Conservation (phyloP, 2,888 invertebrate genomes). For the Cerastoderma edule region DNA sequence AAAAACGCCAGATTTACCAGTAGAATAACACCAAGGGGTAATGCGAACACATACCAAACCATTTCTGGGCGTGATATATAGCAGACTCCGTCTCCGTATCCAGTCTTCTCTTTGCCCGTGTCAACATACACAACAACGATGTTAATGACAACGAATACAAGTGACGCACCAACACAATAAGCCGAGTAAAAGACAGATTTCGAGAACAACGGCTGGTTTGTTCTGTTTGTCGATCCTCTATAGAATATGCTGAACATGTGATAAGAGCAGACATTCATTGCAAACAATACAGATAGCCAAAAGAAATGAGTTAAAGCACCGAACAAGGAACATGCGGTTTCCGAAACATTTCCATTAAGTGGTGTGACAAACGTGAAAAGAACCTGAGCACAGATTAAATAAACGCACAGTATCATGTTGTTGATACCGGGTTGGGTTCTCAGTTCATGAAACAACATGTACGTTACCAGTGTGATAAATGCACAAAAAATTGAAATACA, state of each 20-base stretch:
- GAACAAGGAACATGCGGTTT: slow-evolving; percentile 27
- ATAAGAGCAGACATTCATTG: slow-evolving; percentile 52
- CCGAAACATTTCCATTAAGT: slow-evolving; percentile 17
- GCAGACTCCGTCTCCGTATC: slow-evolving; percentile 45
- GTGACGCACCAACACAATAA: slow-evolving; percentile 32
- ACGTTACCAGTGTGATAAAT: slow-evolving; percentile 36
- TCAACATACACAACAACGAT: background rate
- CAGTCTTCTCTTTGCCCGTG: slow-evolving; percentile 26
- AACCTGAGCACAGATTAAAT: slow-evolving; percentile 40
- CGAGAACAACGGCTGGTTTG: background rate
- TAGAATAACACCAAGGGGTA: slow-evolving; percentile 35
- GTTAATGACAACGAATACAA: slow-evolving; percentile 32
- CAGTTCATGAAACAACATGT: slow-evolving; percentile 37
- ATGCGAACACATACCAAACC: slow-evolving; percentile 42
- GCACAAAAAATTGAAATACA: slow-evolving; percentile 37
- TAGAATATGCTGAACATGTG: slow-evolving; percentile 48
- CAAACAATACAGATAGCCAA: slow-evolving; percentile 47
- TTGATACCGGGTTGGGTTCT: slow-evolving; percentile 55
- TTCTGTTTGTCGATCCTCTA: background rate
- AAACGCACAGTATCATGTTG: slow-evolving; percentile 38
- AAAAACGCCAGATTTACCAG: slow-evolving; percentile 35
- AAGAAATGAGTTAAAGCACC: slow-evolving; percentile 48
- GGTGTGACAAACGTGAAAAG: slow-evolving; percentile 46
- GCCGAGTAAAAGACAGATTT: slow-evolving; percentile 30
- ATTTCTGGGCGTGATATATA: slow-evolving; percentile 38